phyloP scores from a whole-genome alignment of 1,140 invertebrate genomes.

The Euwallacea similis region DNA sequence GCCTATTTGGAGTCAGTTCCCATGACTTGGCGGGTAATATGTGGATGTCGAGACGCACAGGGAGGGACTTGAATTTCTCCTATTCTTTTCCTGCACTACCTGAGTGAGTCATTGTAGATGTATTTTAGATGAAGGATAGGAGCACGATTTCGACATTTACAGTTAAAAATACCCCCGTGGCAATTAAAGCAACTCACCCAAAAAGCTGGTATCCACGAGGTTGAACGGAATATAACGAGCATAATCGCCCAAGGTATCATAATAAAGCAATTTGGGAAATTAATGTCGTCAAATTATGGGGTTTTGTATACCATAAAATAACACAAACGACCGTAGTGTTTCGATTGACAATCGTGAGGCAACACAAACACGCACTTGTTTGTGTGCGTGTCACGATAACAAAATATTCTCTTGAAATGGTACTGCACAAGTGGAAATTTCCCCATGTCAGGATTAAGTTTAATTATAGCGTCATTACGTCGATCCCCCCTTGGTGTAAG shows the following conservation, averaged over 20 bases:
- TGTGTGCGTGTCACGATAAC: not conserved
- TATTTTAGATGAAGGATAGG: too few species aligned
- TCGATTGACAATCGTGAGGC: not conserved
- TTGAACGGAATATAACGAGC: not conserved
- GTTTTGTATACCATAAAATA: constrained; percentile 11
- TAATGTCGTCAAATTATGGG: constrained; percentile 21
- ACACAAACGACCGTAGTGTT: constrained; percentile 12
- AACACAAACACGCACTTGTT: constrained; percentile 10
- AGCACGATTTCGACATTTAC: not conserved
- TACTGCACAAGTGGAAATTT: not conserved
- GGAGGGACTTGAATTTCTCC: too few species aligned
- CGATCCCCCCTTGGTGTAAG: constrained; percentile 15
- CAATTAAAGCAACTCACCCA: constrained; percentile 2
- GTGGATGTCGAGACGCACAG: too few species aligned
- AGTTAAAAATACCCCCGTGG: not conserved
- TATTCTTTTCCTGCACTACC: too few species aligned
- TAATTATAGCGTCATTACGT: constrained; percentile 12
- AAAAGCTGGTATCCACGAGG: not conserved
- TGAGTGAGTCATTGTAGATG: too few species aligned
- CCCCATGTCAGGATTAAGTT: constrained; percentile 7
- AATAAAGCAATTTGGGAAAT: constrained; percentile 25
- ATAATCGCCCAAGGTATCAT: constrained; percentile 14
- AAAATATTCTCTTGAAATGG: not conserved
- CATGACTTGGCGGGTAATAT: constrained; percentile 2
- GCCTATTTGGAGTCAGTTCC: constrained; percentile 8